Base-by-base conservation (phyloP, 1,140 invertebrate genomes). In the Helicoverpa zea region DNA sequence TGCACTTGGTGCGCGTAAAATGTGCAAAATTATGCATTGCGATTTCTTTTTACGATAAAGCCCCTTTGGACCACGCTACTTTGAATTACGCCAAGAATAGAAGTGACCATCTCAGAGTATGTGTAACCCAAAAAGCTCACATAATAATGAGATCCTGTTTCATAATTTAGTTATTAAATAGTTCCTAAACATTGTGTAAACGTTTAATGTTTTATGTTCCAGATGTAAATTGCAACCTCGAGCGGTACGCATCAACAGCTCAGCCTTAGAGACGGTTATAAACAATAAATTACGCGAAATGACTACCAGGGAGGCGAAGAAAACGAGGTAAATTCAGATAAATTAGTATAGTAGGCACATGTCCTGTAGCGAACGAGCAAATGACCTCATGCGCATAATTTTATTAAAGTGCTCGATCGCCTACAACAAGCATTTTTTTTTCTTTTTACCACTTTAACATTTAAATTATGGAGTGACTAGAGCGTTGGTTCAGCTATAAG, bases 171-270 rank as follows among this genome's bases (percentile, higher is more conserved):
- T 9, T 58, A 23, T 2, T 0, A n/a, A 16, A 18, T n/a, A 14
- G 18, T 30, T n/a, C 30, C 52, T 11, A 56, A 63, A 16, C 18
- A 10, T 9, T 54, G 30, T 54, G 2, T 35, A 35, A 68, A 16
- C 11, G 4, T 14, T 66, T 12, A 11, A 35, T 51, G 13, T 63
- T 75, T 63, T 80, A 56, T 74, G 49, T 91, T 88, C 47, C 89
- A 94, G 92, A 84, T 95, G 95, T 84, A 94, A 95, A 90, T 84
- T 95, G 49, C 90, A 94, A 85, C 93, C 91, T n/a, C 91, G 91
- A 78, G 94, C 94, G 12, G 91, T 95, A 29, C 91, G 92, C 61
- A 95, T 95, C 73, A 92, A 89, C 84, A 95, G 94, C 75, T 90
- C 92, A 30, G 91, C 94, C 51, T 85, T 95, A 3, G 95, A 95